Conservation (phyloP, 2,797 vertebrate species). For the Clarias laeviceps region DNA sequence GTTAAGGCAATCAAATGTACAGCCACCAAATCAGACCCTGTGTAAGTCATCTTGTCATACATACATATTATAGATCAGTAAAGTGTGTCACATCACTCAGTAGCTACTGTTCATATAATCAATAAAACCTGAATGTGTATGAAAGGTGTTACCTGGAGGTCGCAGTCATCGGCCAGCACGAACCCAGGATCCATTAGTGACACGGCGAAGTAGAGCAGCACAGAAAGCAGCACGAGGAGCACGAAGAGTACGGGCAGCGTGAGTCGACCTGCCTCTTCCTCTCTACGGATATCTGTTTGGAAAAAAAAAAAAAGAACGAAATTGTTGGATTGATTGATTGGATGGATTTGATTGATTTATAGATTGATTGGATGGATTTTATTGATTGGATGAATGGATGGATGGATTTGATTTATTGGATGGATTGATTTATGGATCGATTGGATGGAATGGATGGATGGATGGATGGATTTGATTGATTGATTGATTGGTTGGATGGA, state of each 20-base stretch:
- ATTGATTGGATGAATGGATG: no score
- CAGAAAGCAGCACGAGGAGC: conserved; percentile 81
- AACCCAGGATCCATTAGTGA: conserved; percentile 97
- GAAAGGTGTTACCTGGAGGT: conserved; percentile 70
- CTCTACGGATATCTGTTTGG: conserved; percentile 76
- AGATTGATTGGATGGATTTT: no score
- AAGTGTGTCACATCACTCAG: background rate
- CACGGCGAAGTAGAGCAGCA: conserved; percentile 86
- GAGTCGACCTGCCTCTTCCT: conserved; percentile 79
- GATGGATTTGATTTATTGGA: no score
- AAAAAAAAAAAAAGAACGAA: background rate
- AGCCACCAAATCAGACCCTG: background rate
- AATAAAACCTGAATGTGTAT: background rate
- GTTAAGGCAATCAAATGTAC: background rate
- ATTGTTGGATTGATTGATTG: no score
- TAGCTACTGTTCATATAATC: background rate
- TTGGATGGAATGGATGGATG: no score
- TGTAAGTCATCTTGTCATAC: background rate
- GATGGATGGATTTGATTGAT: no score
- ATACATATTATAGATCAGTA: background rate
- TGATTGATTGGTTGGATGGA: no score
- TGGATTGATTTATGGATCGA: no score
- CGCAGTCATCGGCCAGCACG: conserved; percentile 77
- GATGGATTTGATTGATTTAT: no score
- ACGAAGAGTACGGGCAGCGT: conserved; percentile 82